Base-by-base conservation (phyloP, 2,113 vertebrate species). In the Bostrychus sinensis region DNA sequence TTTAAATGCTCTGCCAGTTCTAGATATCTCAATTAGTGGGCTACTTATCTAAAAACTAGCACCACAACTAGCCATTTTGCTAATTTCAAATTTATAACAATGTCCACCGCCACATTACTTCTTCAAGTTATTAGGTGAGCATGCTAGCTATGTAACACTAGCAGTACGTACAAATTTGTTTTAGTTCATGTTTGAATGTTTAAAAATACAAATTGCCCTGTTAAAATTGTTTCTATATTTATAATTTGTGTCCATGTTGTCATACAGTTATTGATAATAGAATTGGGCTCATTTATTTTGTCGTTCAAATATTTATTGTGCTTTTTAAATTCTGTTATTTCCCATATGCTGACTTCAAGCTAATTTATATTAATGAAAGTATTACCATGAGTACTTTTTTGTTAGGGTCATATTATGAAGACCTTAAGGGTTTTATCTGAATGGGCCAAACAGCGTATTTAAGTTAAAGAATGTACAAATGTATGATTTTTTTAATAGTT, bases 391-490 rank as follows among this genome's bases (percentile, higher is more conserved):
- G n/a, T 56, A 36, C n/a, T n/a, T 56, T 78, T 12, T 25, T 26
- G 42, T 20, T 7, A 9, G 14, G n/a, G n/a, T 32, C 28, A 17
- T 17, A 17, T 32, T 16, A 43, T 41, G 30, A 34, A 56, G 10
- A 37, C 30, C 16, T 56, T 22, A 19, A 39, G 50, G 14, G 42
- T 45, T 46, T 30, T 46, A 56, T 30, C 30, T 56, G 63, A 51
- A 56, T 6, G 67, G 63, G 39, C 41, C 75, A 30, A 25, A 32
- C 19, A 62, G 55, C 11, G 48, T 76, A 74, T 72, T 69, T 62
- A 82, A 77, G 63, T 70, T 58, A 58, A 86, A 86, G 66, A 77
- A 53, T 23, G 68, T 51, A 30, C 56, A 36, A 56, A 34, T 66
- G 66, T 67, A 20, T 54, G 20, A 43, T 62, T 51, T 53, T n/a